Evolutionary conservation across 1,140 invertebrate genomes (phyloP).

Genomic region (Macrobrachium nipponense): DNA sequence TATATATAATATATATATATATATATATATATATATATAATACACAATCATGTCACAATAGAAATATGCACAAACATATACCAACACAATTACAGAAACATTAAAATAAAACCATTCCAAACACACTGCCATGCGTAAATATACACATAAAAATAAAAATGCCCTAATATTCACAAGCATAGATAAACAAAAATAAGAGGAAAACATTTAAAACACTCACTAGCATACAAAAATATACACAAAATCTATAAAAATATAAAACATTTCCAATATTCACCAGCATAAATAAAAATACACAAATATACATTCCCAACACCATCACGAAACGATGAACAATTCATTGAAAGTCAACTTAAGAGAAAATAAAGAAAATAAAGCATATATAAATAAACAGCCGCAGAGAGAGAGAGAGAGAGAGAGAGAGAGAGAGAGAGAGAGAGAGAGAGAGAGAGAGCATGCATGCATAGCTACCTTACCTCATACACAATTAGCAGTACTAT

Average conservation of each 20-base stretch:
- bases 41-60: too few relatives aligned
- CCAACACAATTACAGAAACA: too few relatives aligned
- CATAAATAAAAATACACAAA: background rate
- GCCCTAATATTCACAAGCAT: too few relatives aligned
- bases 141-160: too few relatives aligned
- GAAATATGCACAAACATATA: too few relatives aligned
- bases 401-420: conserved; percentile 11
- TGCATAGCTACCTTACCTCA: background rate
- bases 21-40: background rate
- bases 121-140: too few relatives aligned
- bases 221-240: background rate
- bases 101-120: too few relatives aligned
- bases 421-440: conserved; percentile 6
- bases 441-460: background rate
- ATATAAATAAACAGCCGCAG: too few relatives aligned
- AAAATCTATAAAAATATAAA: background rate
- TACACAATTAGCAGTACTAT: background rate
- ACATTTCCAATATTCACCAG: background rate
- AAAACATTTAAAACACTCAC: background rate
- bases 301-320: background rate
- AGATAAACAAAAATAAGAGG: too few relatives aligned
- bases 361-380: background rate
- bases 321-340: too few relatives aligned
- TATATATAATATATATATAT: conserved; percentile 11
- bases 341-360: background rate